A percentile compares a stretch with the other conserved stretches of the same genome.
phyloP scores from a whole-genome alignment of 2,113 vertebrate genomes.

The Oryzias celebensis region DNA sequence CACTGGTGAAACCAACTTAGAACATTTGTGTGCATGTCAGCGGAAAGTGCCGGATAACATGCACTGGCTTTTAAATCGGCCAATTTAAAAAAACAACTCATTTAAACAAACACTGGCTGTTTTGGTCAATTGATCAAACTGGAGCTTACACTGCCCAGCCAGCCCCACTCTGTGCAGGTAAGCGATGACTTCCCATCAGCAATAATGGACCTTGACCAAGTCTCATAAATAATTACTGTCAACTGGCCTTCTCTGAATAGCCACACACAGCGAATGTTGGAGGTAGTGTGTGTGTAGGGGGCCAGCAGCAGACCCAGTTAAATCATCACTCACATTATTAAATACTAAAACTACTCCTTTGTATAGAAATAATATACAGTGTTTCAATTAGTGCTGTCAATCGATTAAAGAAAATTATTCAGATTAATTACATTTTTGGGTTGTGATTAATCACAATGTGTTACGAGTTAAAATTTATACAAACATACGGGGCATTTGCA shows the following conservation, averaged over 20 bases:
- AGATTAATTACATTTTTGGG: too few relatives aligned
- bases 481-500: too few relatives aligned
- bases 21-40: constrained; percentile 2
- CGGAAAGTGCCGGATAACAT: constrained; percentile 12
- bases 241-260: constrained; percentile 67
- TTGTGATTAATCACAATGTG: too few relatives aligned
- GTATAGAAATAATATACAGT: too few relatives aligned
- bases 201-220: constrained; percentile 75
- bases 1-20: constrained; percentile 24
- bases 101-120: constrained; percentile 29
- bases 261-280: constrained; percentile 40
- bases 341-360: too few relatives aligned
- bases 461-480: too few relatives aligned
- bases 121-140: constrained; percentile 60
- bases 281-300: not conserved
- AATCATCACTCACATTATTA: not conserved
- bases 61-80: constrained; percentile 13
- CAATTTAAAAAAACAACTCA: constrained; percentile 28
- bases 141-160: constrained; percentile 45
- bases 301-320: not conserved
- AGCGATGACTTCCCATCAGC: constrained; percentile 73
- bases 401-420: too few relatives aligned
- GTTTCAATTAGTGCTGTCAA: too few relatives aligned
- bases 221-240: constrained; percentile 77
- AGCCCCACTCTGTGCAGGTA: constrained; percentile 43